Conservation (phyloP, 2,797 vertebrate species). For the Cheirogaleus major region DNA sequence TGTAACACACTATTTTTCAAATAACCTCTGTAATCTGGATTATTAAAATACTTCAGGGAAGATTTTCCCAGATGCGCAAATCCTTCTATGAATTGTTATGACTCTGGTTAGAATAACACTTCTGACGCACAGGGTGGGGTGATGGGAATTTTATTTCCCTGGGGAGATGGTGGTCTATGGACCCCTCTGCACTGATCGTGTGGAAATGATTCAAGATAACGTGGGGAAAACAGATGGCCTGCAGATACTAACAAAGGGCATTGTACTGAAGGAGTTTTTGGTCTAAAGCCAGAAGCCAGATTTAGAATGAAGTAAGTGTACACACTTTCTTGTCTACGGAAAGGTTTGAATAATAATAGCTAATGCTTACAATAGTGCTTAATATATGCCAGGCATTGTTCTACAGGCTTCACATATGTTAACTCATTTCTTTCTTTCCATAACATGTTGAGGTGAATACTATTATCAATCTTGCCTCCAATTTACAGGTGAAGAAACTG, state of each 20-base stretch:
- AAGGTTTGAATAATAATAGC: conserved; percentile 16
- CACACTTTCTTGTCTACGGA: conserved; percentile 29
- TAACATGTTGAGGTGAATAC: neutral
- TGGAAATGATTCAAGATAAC: conserved; percentile 20
- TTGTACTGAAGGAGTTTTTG: conserved; percentile 31
- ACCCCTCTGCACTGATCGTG: neutral
- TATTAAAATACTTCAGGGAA: neutral
- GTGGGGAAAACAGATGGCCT: neutral
- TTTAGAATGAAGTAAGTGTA: conserved; percentile 36
- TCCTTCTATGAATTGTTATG: neutral
- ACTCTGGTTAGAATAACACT: neutral
- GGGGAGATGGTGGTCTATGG: neutral
- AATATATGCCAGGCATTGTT: neutral
- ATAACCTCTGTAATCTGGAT: neutral
- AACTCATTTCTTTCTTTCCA: neutral
- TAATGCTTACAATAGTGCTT: neutral
- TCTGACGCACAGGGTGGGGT: neutral
- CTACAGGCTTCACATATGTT: neutral
- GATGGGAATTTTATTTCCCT: conserved; percentile 3
- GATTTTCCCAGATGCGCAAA: neutral
- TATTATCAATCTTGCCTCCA: neutral
- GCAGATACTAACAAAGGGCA: conserved; percentile 15
- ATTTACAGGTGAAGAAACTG: conserved; percentile 5
- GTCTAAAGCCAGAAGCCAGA: conserved; percentile 37
- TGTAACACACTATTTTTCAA: neutral